Evolutionary conservation across 2,797 vertebrate genomes (phyloP), one percentile per base, ranked within the genome.

Genomic region (Parauchenoglanis punctatus): DNA sequence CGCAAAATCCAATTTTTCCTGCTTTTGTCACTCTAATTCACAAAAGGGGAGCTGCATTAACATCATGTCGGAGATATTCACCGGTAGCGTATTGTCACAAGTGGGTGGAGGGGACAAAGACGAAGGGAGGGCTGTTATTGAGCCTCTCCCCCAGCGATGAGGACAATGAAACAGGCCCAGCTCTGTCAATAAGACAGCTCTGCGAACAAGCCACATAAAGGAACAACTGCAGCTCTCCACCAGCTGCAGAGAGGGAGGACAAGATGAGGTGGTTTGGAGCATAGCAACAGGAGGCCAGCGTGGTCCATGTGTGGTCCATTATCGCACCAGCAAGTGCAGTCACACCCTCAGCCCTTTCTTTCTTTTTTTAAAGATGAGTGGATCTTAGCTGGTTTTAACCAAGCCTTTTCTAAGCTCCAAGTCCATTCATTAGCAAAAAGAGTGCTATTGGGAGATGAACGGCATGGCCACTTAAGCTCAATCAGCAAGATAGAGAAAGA

Each of bases 291-390:
- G 80, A 89, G 90, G 93, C 89, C 88, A 85, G 67, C 90, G 90
- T 87, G 94, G 93, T 92, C 92, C 94, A 93, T 96, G 95, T 95
- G 94, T 95, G 94, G 93, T 93, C 93, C 94, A 92, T 96, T 96
- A 96, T 94, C 35, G 25, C 92, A 93, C 88, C 91, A 89, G 93
- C 90, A 25, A 91, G 91, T 28, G 90, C 88, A 87, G 25, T 92
- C 93, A 93, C 93, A 89, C 92, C 95, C 84, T 93, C 93, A 93
- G 92, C 90, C 92, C 88, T 44, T 44, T 70, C 20, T 58, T 59
- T 81, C 25, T 72, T 25, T 18, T 17, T 40, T 35, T 7, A 52
- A 91, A 92, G 92, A 92, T 91, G 90, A 93, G 89, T 76, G 89
- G 88, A 84, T 87, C 90, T 87, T 58, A 88, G 90, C 76, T 46